Conservation (phyloP, 2,113 vertebrate genomes). For the Stigmatopora nigra region DNA sequence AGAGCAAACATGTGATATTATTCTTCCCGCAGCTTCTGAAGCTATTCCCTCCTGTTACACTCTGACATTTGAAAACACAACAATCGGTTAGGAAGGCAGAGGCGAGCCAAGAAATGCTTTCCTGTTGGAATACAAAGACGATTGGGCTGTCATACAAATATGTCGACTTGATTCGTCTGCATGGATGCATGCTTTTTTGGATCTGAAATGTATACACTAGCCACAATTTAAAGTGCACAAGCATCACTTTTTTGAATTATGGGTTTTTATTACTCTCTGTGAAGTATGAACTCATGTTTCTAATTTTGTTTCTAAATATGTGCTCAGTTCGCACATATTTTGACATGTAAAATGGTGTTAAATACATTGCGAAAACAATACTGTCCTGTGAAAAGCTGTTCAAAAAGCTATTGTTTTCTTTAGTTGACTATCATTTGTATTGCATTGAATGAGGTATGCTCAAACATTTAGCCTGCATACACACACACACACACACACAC, state of each 20-base stretch:
- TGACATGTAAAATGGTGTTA: no score
- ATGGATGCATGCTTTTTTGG: neutral
- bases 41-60: conserved; percentile 23
- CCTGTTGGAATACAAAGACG: neutral
- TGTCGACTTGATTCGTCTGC: neutral
- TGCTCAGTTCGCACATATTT: no score
- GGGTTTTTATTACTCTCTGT: no score
- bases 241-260: neutral
- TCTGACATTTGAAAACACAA: conserved; percentile 46
- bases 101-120: conserved; percentile 13
- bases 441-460: no score
- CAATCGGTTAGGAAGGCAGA: conserved; percentile 27
- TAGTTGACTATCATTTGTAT: no score
- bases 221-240: neutral
- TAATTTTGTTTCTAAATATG: no score
- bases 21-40: conserved; percentile 30
- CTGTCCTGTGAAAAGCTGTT: no score
- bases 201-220: neutral
- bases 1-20: conserved; percentile 15
- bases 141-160: neutral
- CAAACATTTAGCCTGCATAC: no score
- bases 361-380: no score
- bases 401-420: no score
- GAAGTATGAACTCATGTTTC: no score
- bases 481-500: no score